Percentiles rank a stretch among this genome's conserved stretches.
These are phyloP conservation scores for Pseudoatta argentina DNA, from an alignment of 1,140 invertebrate genomes.

Conservation along the genomic window DNA sequence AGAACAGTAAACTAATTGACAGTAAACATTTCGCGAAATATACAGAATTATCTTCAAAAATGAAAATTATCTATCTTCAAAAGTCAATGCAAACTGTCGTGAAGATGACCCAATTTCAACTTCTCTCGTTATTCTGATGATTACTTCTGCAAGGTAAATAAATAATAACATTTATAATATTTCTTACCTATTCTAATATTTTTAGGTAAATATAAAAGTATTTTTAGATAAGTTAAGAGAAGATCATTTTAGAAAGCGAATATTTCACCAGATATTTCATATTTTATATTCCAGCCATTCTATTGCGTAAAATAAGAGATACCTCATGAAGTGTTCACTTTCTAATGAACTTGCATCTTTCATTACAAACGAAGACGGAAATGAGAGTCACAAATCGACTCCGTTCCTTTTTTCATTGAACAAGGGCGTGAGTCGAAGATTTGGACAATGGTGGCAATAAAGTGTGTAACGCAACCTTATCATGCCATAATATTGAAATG, in stretches of 20 bases:
- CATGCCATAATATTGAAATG: constrained; percentile 85
- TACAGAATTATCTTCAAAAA: neutral
- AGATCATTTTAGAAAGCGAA: neutral
- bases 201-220: neutral
- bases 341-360: neutral
- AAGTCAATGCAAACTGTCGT: neutral
- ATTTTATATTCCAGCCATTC: neutral
- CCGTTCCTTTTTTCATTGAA: neutral
- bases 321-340: neutral
- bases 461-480: constrained; percentile 79
- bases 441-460: constrained; percentile 47
- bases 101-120: neutral
- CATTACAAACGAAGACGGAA: neutral
- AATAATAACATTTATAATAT: neutral
- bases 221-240: neutral
- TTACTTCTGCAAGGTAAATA: neutral
- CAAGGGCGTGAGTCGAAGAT: constrained; percentile 18
- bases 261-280: neutral
- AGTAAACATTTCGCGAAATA: neutral
- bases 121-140: neutral
- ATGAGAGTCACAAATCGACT: constrained; percentile 43
- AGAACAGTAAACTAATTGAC: constrained; percentile 6
- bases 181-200: neutral
- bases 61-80: neutral
- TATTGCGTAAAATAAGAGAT: neutral